Percentiles rank a stretch among this genome's conserved stretches.
These are phyloP conservation scores for Dicyrtomina minuta DNA, from an alignment of 2,888 invertebrate species.

Conservation along the genomic window DNA sequence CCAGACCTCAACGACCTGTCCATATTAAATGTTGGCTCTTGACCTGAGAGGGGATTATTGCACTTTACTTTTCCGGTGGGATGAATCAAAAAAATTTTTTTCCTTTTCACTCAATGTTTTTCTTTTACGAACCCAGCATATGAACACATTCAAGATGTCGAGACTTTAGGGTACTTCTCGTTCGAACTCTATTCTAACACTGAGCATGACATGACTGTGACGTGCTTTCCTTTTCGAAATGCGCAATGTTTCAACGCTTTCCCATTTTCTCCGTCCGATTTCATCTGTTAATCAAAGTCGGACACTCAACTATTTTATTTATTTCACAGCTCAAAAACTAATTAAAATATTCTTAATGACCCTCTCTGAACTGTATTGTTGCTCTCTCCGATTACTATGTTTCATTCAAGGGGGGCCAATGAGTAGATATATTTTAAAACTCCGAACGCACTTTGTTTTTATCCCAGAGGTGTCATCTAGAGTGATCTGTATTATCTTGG, in stretches of 20 bases:
- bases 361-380: too few relatives aligned
- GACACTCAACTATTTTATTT: too few relatives aligned
- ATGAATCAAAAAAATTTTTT: slow-evolving; percentile 11
- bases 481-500: background rate
- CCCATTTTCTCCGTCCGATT: slow-evolving; percentile 1
- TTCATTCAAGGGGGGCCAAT: too few relatives aligned
- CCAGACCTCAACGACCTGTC: slow-evolving; percentile 5
- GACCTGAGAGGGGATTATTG: slow-evolving; percentile 14
- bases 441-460: background rate
- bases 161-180: slow-evolving; percentile 19
- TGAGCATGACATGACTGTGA: slow-evolving; percentile 35
- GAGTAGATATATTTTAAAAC: too few relatives aligned
- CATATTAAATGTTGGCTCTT: slow-evolving; percentile 1
- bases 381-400: too few relatives aligned
- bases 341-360: too few relatives aligned
- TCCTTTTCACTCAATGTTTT: slow-evolving; percentile 6
- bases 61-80: slow-evolving; percentile 15
- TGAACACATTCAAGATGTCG: slow-evolving; percentile 34
- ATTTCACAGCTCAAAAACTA: too few relatives aligned
- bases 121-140: slow-evolving; percentile 11
- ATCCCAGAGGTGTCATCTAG: slow-evolving; percentile 6
- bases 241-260: slow-evolving; percentile 25
- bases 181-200: slow-evolving; percentile 39
- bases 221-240: slow-evolving; percentile 36
- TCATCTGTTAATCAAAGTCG: background rate